These are phyloP conservation scores for Geodia barretti DNA, from an alignment of 37 sponge, comb jelly and placozoan species.

Conservation along the genomic window DNA sequence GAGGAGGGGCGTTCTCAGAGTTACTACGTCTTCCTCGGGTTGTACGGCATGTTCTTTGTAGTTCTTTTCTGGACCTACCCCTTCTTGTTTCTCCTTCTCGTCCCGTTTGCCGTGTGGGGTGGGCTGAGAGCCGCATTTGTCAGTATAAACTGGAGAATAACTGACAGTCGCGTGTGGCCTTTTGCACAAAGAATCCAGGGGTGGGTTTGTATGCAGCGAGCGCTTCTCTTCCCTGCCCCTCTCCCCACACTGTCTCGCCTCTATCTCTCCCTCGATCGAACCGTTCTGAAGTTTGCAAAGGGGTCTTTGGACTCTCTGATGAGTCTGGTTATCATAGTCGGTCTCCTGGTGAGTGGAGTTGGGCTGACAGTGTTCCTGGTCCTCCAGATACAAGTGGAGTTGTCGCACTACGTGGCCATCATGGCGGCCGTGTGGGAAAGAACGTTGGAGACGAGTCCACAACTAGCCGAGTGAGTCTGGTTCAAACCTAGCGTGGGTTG, in stretches of 20 bases:
- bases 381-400: constrained; percentile 64
- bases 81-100: constrained; percentile 12
- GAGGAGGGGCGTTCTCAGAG: too few relatives aligned
- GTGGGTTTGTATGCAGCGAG: neutral
- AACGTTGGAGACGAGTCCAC: constrained; percentile 33
- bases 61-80: constrained; percentile 34
- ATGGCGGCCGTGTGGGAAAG: constrained; percentile 40
- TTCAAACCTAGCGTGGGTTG: too few relatives aligned
- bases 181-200: neutral
- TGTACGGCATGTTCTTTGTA: constrained; percentile 7
- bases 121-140: neutral
- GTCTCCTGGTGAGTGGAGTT: constrained; percentile 35
- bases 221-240: constrained; percentile 23
- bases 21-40: neutral
- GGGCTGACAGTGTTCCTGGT: constrained; percentile 25
- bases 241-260: constrained; percentile 17
- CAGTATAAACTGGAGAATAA: neutral
- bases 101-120: constrained; percentile 26
- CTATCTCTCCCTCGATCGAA: constrained; percentile 12
- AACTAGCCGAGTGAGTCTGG: constrained; percentile 24
- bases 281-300: constrained; percentile 7
- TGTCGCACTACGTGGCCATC: constrained; percentile 36
- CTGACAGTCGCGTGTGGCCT: neutral
- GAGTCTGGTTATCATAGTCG: constrained; percentile 41
- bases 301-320: constrained; percentile 23